phyloP scores from a whole-genome alignment of 35 echinoderm and acorn worm species.

The Acanthaster planci region DNA sequence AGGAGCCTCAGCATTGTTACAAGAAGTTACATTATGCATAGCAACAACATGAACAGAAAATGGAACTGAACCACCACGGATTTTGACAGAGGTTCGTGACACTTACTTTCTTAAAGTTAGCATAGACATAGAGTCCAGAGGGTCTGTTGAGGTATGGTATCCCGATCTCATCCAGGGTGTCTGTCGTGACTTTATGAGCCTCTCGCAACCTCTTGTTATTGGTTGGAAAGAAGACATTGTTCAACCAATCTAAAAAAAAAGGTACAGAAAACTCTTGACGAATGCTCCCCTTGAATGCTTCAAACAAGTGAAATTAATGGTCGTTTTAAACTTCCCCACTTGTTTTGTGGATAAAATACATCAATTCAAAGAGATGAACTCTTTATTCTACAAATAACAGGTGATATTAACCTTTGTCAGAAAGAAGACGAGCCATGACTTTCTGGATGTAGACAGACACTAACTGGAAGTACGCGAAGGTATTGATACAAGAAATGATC shows the following conservation, averaged over 20 bases:
- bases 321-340: no score
- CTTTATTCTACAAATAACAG: no score
- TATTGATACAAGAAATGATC: background rate
- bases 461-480: background rate
- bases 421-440: background rate
- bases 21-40: no score
- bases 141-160: conserved; percentile 39
- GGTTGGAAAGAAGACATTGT: conserved; percentile 18
- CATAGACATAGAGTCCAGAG: conserved; percentile 32
- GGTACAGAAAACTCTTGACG: no score
- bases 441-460: background rate
- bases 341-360: no score
- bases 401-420: background rate
- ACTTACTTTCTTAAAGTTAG: conserved; percentile 45
- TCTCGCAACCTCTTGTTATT: conserved; percentile 37
- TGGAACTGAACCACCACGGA: no score
- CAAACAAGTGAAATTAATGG: no score
- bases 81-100: no score
- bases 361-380: no score
- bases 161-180: conserved; percentile 27
- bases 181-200: conserved; percentile 13
- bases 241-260: conserved; percentile 37
- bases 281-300: no score
- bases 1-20: no score
- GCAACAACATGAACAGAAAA: no score